Base-by-base conservation (phyloP, 1,140 invertebrate species). In the Argopecten irradians region DNA sequence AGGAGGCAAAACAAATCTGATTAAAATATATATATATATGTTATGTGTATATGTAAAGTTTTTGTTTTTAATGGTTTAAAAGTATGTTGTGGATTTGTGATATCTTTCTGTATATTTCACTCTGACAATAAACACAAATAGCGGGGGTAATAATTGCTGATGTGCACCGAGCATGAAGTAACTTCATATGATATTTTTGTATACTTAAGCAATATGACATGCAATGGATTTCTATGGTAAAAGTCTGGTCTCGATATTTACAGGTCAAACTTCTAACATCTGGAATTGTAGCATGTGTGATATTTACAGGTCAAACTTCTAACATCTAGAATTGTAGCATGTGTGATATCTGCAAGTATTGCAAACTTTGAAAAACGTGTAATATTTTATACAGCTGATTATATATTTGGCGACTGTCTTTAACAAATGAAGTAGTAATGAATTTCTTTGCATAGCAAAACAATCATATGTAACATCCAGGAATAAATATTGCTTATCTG, bases 51-150 rank as follows among this genome's bases (percentile, higher is more conserved):
- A 28, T 71, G 55, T 71, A 71, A 2, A 71, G 55, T 71, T 71
- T 46, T 71, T 71, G 55, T 71, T 71, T 71, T 71, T 71, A 71
- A 71, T 71, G 55, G 28, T 71, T 71, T 71, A 71, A 22, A n/a
- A 71, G 1, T 5, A 71, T 71, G 55, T 71, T 71, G 55, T 71
- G 55, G 55, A 71, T n/a, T 71, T 71, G 55, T 71, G 55, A 71
- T 71, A 71, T 71, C 22, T 71, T 71, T 71, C 14, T 71, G 22
- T 71, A 16, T 71, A 71, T 71, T 46, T 71, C 55, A 71, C 55
- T 28, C 22, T 8, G 22, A 11, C 7, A 71, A 71, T n/a, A n/a
- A n/a, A n/a, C n/a, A n/a, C n/a, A 71, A 28, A 0, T 71, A 71
- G n/a, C 55, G 28, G 22, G 55, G 55, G n/a, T 71, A 8, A 71